Percentiles rank a stretch among this genome's conserved stretches.
These are phyloP conservation scores for Drosophila bocki DNA, from an alignment of 1,140 invertebrate genomes.

Conservation along the genomic window DNA sequence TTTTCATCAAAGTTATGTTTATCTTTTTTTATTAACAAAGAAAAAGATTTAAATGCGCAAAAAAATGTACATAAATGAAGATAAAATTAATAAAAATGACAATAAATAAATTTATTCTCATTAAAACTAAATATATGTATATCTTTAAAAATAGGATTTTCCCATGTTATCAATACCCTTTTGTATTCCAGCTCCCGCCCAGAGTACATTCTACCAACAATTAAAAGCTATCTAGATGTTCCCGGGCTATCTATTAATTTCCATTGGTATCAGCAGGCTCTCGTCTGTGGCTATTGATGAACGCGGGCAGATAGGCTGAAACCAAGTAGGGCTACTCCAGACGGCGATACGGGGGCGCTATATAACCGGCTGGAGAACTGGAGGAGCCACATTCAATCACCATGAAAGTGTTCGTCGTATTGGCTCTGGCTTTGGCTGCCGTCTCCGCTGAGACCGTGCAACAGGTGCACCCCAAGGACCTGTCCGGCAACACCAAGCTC, in stretches of 20 bases:
- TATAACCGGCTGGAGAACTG: not conserved
- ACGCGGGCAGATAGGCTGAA: slow-evolving; percentile 11
- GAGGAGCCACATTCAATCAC: not conserved
- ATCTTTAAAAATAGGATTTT: not conserved
- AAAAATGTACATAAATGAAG: too few relatives aligned
- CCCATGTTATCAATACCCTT: not conserved
- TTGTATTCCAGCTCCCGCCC: not conserved
- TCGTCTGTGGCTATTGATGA: slow-evolving; percentile 1
- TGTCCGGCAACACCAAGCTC: slow-evolving; percentile 15
- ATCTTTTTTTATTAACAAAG: too few relatives aligned
- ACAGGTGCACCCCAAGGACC: slow-evolving; percentile 38
- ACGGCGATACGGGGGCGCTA: slow-evolving; percentile 13
- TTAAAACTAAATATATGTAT: not conserved
- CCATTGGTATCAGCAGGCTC: not conserved
- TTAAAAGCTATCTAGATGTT: slow-evolving; percentile 23
- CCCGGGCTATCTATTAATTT: slow-evolving; percentile 29
- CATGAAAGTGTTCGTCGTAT: slow-evolving; percentile 44
- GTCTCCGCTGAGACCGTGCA: slow-evolving; percentile 31
- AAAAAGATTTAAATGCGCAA: too few relatives aligned
- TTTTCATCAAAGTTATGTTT: too few relatives aligned
- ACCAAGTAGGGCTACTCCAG: slow-evolving; percentile 23
- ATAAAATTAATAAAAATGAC: too few relatives aligned
- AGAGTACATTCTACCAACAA: not conserved
- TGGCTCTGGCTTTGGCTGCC: slow-evolving; percentile 31
- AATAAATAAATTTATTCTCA: not conserved